These are phyloP conservation scores for Seriola dumerili DNA, from an alignment of 2,113 vertebrate species.

Conservation along the genomic window DNA sequence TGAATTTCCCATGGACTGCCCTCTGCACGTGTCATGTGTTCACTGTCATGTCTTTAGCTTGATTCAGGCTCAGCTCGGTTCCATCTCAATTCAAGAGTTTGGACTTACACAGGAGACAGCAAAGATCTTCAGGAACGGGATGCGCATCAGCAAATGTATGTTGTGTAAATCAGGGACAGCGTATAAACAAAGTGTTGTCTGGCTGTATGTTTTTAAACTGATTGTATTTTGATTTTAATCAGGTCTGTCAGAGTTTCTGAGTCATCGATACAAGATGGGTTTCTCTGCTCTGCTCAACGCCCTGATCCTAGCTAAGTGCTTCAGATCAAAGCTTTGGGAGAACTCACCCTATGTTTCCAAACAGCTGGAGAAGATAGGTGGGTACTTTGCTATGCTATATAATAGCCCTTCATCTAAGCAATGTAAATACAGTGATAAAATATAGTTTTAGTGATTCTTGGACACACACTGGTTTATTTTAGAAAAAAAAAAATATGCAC, in stretches of 20 bases:
- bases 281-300: conserved; percentile 90
- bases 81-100: conserved; percentile 95
- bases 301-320: conserved; percentile 94
- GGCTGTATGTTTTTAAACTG: neutral
- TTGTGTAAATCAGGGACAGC: neutral
- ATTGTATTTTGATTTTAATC: conserved; percentile 37
- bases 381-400: conserved; percentile 22
- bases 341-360: conserved; percentile 93
- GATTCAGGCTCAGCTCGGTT: conserved; percentile 96
- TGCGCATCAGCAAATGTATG: conserved; percentile 95
- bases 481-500: neutral
- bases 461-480: neutral
- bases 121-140: conserved; percentile 94
- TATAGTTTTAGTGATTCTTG: neutral
- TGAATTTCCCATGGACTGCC: neutral
- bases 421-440: neutral
- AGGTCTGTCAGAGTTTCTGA: conserved; percentile 94
- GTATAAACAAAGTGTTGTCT: neutral
- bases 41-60: conserved; percentile 84
- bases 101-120: conserved; percentile 94
- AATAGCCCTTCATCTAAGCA: neutral
- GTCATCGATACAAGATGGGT: conserved; percentile 83
- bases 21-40: neutral
- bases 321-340: conserved; percentile 96
- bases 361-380: conserved; percentile 98